Conservation (phyloP, 2,888 invertebrate species). For the Mythimna lalbum region DNA sequence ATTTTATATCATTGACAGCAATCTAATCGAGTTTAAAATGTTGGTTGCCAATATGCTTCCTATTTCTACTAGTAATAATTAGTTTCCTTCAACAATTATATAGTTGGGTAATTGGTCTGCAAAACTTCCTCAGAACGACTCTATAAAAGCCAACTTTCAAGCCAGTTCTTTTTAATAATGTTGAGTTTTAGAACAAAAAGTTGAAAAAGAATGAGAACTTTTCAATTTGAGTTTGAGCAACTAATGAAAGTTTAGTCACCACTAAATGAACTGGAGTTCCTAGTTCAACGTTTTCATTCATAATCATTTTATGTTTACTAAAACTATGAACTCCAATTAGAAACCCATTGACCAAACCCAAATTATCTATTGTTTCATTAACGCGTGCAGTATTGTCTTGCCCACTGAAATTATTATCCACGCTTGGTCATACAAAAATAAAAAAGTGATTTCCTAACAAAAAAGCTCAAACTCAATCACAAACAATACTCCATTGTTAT, state of each 20-base stretch:
- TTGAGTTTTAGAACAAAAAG: constrained; percentile 19
- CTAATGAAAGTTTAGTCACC: constrained; percentile 12
- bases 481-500: constrained; percentile 87
- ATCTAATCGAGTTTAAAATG: constrained; percentile 5
- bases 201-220: constrained; percentile 13
- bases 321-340: constrained; percentile 56
- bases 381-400: constrained; percentile 70
- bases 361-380: constrained; percentile 65
- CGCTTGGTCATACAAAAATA: constrained; percentile 66
- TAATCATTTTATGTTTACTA: constrained; percentile 33
- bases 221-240: constrained; percentile 34
- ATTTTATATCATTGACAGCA: constrained; percentile 11
- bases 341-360: constrained; percentile 52
- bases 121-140: constrained; percentile 32
- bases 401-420: constrained; percentile 73
- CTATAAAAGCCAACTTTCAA: constrained; percentile 36
- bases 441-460: constrained; percentile 80
- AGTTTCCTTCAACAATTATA: constrained; percentile 4
- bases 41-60: background rate
- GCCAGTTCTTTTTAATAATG: constrained; percentile 40
- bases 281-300: constrained; percentile 29
- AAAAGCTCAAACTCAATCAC: constrained; percentile 77
- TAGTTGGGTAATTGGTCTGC: constrained; percentile 24
- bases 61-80: background rate
- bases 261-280: constrained; percentile 13